Evolutionary conservation across 1,140 invertebrate genomes (phyloP).

Genomic region (Galleria mellonella): DNA sequence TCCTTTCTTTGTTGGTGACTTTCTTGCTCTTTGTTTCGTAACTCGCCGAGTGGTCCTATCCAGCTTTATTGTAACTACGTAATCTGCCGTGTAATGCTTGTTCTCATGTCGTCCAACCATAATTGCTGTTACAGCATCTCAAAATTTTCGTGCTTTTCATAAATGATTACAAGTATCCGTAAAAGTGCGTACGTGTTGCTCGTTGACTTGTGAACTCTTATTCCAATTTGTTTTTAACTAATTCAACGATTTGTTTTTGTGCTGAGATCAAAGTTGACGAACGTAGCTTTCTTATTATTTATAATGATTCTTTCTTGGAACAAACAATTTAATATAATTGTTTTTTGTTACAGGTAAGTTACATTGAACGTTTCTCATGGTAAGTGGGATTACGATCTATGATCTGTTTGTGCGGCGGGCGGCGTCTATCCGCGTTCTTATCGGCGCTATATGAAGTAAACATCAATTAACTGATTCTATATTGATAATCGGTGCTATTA

Average conservation of each 20-base stretch:
- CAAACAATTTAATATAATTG: constrained; percentile 7
- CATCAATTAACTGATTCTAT: constrained; percentile 62
- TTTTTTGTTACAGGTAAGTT: constrained; percentile 58
- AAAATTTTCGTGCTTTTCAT: constrained; percentile 41
- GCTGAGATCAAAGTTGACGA: too few species aligned
- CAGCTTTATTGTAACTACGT: constrained; percentile 38
- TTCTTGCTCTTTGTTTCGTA: constrained; percentile 65
- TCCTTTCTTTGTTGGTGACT: constrained; percentile 60
- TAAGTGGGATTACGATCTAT: background rate
- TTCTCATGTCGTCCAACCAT: constrained; percentile 41
- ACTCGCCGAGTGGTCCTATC: constrained; percentile 44
- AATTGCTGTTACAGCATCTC: constrained; percentile 50
- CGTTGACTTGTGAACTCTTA: constrained; percentile 36
- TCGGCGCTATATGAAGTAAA: constrained; percentile 40
- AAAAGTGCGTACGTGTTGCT: constrained; percentile 14
- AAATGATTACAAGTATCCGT: too few species aligned
- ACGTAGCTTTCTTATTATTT: background rate
- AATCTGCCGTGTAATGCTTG: constrained; percentile 48
- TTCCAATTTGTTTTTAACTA: background rate
- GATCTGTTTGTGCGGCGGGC: constrained; percentile 8
- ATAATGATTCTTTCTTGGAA: background rate
- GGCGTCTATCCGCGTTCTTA: constrained; percentile 11
- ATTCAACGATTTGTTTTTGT: background rate
- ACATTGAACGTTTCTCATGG: background rate
- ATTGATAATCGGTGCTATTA: constrained; percentile 59